Base-by-base conservation (phyloP, 2,797 vertebrate genomes). In the Fistularia commersonii region DNA sequence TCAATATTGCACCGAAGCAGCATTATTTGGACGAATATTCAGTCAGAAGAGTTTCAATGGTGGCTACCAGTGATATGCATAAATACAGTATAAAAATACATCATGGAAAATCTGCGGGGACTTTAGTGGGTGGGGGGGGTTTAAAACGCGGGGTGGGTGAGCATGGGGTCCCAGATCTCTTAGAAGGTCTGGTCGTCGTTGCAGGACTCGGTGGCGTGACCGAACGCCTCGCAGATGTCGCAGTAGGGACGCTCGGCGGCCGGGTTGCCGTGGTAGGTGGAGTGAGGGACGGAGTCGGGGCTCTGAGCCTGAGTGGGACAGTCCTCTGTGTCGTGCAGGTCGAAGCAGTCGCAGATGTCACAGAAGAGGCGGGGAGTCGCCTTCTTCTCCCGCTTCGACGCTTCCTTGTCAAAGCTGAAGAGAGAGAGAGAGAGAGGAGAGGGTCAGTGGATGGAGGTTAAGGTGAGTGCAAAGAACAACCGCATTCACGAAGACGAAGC, bases 311-410 rank as follows among this genome's bases (percentile, higher is more conserved):
- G 96, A 0, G 95, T 98, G 3, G 96, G 97, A 46, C 97, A 99
- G 80, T 99, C 96, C 77, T 98, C 97, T 0, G 95, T 98, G 87
- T 99, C 95, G 0, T 99, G 97, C 44, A 93, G 93, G 62, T 98
- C 96, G 1, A 99, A 98, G 87, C 93, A 93, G 89, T 97, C 97
- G 43, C 97, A 99, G 79, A 98, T 98, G 74, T 98, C 96, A n/a
- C 97, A 98, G 92, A 98, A 99, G 2, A 97, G 93, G 2, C 95
- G 95, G 0, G 93, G 95, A 0, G 87, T 78, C 0, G 70, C 60
- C 59, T 95, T 97, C 88, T 94, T 97, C 57, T 94, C 95, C 77
- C 89, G 93, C 87, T 93, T 95, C 1, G 85, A 77, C 47, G 85
- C 75, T 0, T 80, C 89, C 57, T 90, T 57, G 0, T 45, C 69